phyloP scores from a whole-genome alignment of 2,113 vertebrate genomes.

The Etheostoma cragini region DNA sequence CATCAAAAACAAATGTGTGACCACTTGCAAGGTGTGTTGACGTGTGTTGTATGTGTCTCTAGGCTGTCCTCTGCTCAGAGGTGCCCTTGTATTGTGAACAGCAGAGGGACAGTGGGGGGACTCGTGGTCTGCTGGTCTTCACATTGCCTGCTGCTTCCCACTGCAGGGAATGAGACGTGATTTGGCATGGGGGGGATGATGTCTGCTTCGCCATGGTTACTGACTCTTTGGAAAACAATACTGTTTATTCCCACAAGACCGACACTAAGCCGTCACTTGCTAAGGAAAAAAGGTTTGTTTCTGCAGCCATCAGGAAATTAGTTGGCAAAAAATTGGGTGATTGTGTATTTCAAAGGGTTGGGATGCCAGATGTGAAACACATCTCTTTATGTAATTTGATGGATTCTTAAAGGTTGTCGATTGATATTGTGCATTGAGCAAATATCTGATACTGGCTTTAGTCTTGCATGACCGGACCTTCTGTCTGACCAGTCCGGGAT shows the following conservation, averaged over 20 bases:
- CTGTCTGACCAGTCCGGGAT: too few species aligned
- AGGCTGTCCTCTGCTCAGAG: conserved; percentile 48
- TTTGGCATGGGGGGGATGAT: conserved; percentile 50
- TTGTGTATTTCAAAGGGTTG: conserved; percentile 1
- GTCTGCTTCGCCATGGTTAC: conserved; percentile 46
- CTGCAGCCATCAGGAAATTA: not conserved
- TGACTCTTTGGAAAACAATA: conserved; percentile 55
- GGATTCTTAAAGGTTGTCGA: conserved; percentile 13
- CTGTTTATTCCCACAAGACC: conserved; percentile 36
- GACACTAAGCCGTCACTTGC: conserved; percentile 22
- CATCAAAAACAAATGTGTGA: not conserved
- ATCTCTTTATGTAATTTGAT: conserved; percentile 16
- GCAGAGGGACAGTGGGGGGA: conserved; percentile 42
- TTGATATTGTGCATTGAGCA: conserved; percentile 2
- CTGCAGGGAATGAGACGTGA: conserved; percentile 59
- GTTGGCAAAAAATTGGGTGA: not conserved
- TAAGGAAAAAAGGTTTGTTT: not conserved
- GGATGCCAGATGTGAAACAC: not conserved
- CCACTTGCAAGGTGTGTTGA: not conserved
- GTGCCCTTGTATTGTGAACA: conserved; percentile 52
- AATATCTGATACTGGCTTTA: not conserved
- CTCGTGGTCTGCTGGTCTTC: conserved; percentile 51
- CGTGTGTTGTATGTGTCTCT: not conserved
- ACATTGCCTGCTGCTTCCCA: conserved; percentile 47
- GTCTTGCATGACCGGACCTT: too few species aligned